phyloP scores from a whole-genome alignment of 2,797 vertebrate species.

The Psittacula echo region DNA sequence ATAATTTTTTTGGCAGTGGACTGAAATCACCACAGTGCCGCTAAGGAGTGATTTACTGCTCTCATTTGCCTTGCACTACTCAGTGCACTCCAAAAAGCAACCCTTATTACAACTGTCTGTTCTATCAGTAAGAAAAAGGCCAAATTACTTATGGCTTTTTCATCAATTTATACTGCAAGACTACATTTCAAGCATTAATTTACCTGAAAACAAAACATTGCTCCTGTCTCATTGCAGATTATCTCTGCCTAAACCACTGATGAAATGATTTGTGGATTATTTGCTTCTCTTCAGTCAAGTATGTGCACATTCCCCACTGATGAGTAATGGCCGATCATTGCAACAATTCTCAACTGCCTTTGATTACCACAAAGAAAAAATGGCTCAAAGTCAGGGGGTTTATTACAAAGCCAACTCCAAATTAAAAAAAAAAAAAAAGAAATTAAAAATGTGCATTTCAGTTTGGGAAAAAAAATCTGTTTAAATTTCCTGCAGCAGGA shows the following conservation, averaged over 20 bases:
- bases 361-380: not conserved
- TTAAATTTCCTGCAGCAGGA: not conserved
- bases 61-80: not conserved
- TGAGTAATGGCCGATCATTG: not conserved
- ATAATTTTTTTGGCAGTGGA: slow-evolving; percentile 10
- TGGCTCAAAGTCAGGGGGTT: not conserved
- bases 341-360: not conserved
- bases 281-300: not conserved
- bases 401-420: not conserved
- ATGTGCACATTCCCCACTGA: not conserved
- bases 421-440: not conserved
- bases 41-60: not conserved
- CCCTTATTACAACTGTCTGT: not conserved
- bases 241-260: not conserved
- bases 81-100: not conserved
- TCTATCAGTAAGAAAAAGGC: not conserved
- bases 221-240: not conserved
- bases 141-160: slow-evolving; percentile 19
- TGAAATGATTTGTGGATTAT: not conserved
- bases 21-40: not conserved
- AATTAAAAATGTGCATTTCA: not conserved
- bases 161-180: slow-evolving; percentile 21
- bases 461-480: not conserved
- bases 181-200: slow-evolving; percentile 12
- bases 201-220: slow-evolving; percentile 31